Percentiles rank a stretch among this genome's conserved stretches.
Conservation (phyloP, 1,140 invertebrate species). For the Cheumatopsyche charites region DNA sequence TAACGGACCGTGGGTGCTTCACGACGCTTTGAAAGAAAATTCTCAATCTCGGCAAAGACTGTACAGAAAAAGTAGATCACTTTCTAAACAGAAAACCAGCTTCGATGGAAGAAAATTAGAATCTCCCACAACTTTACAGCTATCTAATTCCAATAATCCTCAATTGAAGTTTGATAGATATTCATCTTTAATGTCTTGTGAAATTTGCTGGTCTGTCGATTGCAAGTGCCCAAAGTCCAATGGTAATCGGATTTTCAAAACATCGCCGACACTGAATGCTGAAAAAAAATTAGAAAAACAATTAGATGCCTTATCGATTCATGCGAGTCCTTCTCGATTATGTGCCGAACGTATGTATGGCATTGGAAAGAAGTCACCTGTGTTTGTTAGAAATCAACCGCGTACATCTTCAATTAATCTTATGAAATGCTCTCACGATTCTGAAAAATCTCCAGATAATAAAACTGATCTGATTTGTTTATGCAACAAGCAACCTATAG, state of each 20-base stretch:
- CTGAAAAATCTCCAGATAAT: conserved; percentile 13
- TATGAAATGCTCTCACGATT: conserved; percentile 29
- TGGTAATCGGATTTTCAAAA: conserved; percentile 34
- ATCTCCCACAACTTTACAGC: conserved; percentile 27
- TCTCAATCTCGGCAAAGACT: conserved; percentile 43
- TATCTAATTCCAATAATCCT: conserved; percentile 24
- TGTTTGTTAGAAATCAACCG: conserved; percentile 28
- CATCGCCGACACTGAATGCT: conserved; percentile 31
- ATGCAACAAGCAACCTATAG: conserved; percentile 36
- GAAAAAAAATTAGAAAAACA: conserved; percentile 27
- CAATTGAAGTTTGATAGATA: conserved; percentile 38
- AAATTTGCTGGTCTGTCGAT: conserved; percentile 42
- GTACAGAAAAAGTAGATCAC: conserved; percentile 41
- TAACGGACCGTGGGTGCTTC: conserved; percentile 43
- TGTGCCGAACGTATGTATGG: conserved; percentile 21
- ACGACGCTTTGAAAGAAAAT: conserved; percentile 33
- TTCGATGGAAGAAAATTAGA: conserved; percentile 38
- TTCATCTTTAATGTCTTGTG: conserved; percentile 31
- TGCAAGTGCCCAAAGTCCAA: conserved; percentile 42
- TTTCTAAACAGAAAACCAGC: conserved; percentile 41
- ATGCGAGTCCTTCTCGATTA: conserved; percentile 38
- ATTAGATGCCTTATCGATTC: conserved; percentile 31
- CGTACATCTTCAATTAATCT: conserved; percentile 25
- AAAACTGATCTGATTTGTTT: conserved; percentile 41
- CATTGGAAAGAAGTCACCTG: conserved; percentile 37